phyloP scores from a whole-genome alignment of 2,888 invertebrate species.

The Drosophila limbata region DNA sequence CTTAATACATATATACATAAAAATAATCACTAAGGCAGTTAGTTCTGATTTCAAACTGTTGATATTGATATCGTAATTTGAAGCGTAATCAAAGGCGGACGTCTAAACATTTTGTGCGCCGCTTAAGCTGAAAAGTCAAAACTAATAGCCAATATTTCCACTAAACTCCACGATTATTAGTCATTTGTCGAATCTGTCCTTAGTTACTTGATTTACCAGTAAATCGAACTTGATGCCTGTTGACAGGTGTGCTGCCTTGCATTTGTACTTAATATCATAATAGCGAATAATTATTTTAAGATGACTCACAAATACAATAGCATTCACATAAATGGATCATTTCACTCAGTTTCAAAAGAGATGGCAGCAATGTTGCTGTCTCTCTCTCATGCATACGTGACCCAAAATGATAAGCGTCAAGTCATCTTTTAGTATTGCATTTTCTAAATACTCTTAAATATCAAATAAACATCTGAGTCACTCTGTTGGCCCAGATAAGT shows the following conservation, averaged over 20 bases:
- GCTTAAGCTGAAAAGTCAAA: background rate
- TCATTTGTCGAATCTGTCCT: background rate
- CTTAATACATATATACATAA: too few relatives aligned
- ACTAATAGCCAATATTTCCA: slow-evolving; percentile 5
- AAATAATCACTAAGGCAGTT: too few relatives aligned
- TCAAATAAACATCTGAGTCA: slow-evolving; percentile 17
- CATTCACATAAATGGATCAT: background rate
- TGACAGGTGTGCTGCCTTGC: slow-evolving; percentile 11
- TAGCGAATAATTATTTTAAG: background rate
- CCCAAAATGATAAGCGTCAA: slow-evolving; percentile 30
- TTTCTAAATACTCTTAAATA: slow-evolving; percentile 9
- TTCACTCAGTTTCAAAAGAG: slow-evolving; percentile 15
- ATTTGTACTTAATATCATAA: background rate
- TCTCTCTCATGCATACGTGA: slow-evolving; percentile 14
- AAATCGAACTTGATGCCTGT: slow-evolving; percentile 3
- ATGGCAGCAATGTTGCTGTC: slow-evolving; percentile 4
- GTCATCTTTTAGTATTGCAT: slow-evolving; percentile 15
- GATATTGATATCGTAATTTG: slow-evolving; percentile 9
- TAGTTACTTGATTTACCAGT: background rate
- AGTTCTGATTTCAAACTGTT: background rate
- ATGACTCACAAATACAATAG: background rate
- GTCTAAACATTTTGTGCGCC: background rate
- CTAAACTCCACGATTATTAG: background rate
- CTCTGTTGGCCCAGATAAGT: slow-evolving; percentile 2
- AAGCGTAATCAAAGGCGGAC: background rate